Base-by-base conservation (phyloP, 2,113 vertebrate genomes). In the Oreochromis tanganicae region DNA sequence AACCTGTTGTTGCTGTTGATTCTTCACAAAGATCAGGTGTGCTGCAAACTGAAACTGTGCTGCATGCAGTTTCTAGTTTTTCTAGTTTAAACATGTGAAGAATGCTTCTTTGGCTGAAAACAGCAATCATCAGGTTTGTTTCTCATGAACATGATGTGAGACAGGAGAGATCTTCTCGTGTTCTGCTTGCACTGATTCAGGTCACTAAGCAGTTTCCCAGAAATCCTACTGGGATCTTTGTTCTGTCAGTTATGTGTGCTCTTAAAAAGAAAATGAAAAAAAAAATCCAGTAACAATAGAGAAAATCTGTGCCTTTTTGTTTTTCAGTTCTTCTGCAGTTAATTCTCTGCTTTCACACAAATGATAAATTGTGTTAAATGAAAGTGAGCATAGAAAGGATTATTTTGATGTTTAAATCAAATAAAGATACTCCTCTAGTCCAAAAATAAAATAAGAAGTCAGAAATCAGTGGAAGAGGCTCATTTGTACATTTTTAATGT, bases 251-350 rank as follows among this genome's bases (percentile, higher is more conserved):
- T 0, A 54, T 1, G 19, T 54, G 19, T 5, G 50, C 50, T 54
- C 19, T 54, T n/a, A 54, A 10, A 54, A 54, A n/a, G 3, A n/a
- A 54, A 54, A 54, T 54, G 9, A 50, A 50, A 8, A 52, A 52
- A n/a, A 0, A 52, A 19, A n/a, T 52, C 8, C 19, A n/a, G 19
- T n/a, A n/a, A 52, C 50, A n/a, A n/a, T 1, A n/a, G 50, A 54
- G 9, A 54, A 54, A 54, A 0, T 54, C 1, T n/a, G 17, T 52
- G 50, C 50, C 50, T 54, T 54, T 54, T 54, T 54, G 19, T 54
- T 54, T n/a, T n/a, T 52, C 17, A 19, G 8, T 19, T 52, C 8
- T n/a, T 52, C 50, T 52, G 17, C 50, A 1, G 50, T 54, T 54
- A 4, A n/a, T n/a, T 4, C 5, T n/a, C 50, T 54, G 19, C 50